Evolutionary conservation across 2,888 invertebrate species (phyloP).

Genomic region (Neoascia interrupta): DNA sequence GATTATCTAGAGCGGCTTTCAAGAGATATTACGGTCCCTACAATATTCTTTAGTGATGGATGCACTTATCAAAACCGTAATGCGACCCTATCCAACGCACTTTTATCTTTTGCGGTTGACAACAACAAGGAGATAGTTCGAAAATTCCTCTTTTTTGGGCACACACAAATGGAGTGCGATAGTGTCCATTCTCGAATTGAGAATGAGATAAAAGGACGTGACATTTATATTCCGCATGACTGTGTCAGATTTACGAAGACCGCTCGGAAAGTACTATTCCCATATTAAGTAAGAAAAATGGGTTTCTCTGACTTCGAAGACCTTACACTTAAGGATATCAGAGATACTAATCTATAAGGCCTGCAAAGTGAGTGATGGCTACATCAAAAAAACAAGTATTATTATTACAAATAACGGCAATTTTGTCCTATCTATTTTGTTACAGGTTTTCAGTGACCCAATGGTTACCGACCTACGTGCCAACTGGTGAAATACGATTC

Average conservation of each 20-base stretch:
- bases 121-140: conserved; percentile 8
- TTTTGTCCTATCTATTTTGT: conserved; percentile 8
- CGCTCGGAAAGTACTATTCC: conserved; percentile 20
- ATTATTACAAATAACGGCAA: conserved; percentile 3
- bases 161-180: conserved; percentile 41
- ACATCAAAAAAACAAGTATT: conserved; percentile 3
- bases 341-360: conserved; percentile 11
- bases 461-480: conserved; percentile 26
- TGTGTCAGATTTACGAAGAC: neutral
- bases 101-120: conserved; percentile 23
- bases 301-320: conserved; percentile 18
- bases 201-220: conserved; percentile 23
- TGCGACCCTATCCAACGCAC: conserved; percentile 26
- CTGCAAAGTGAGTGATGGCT: conserved; percentile 11
- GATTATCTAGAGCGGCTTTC: conserved; percentile 21
- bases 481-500: too few species aligned
- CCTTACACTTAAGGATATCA: conserved; percentile 9
- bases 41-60: conserved; percentile 25
- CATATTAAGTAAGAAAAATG: conserved; percentile 13
- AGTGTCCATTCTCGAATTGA: conserved; percentile 29
- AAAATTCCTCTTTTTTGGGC: conserved; percentile 22
- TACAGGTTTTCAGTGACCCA: conserved; percentile 21
- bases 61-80: conserved; percentile 32
- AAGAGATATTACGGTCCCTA: conserved; percentile 21
- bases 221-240: conserved; percentile 25